Evolutionary conservation across 2,797 vertebrate species (phyloP), one percentile per base, ranked within the genome.

Genomic region (Sardinella longiceps): DNA sequence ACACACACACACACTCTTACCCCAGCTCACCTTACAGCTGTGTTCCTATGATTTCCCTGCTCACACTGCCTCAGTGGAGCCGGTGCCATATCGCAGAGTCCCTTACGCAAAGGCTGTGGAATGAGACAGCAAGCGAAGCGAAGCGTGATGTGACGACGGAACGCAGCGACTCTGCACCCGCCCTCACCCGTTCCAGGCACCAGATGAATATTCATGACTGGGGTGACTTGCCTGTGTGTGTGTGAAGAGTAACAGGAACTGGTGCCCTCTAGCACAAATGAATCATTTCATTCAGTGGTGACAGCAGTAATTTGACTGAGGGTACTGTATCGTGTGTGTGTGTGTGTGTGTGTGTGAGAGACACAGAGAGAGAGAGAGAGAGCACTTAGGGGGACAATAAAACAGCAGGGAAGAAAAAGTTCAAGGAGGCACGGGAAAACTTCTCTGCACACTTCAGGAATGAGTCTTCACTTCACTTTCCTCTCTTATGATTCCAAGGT

Each of bases 221-320:
- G 82, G 83, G 84, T 82, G 48, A 85, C 86, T 88, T 85, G 84
- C 81, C 84, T 82, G 77, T 89, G 46, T 82, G 77, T 89, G 46
- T 48, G 85, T 84, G 80, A 33, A 81, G 80, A 87, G 81, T 87
- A 86, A 85, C 84, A 87, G 58, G 87, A 91, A 87, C 86, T 82
- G 83, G 50, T 88, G 87, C 89, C 90, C 88, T 90, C 83, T 87
- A 66, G 80, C 86, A 87, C 84, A 90, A 89, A 93, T 92, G 88
- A 87, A 86, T 88, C 84, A 77, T 84, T 85, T 81, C 84, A 91
- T 92, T 92, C 88, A 88, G 81, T 82, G 82, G 80, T 0, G 28
- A 83, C 58, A 84, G 82, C 83, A 45, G 51, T 84, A 80, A 81
- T 86, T 63, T 70, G 46, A 50, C 58, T 58, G 81, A 70, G 25